Evolutionary conservation across 2,113 vertebrate species (phyloP), one percentile per base, ranked within the genome.

Genomic region (Ophthalmotilapia sp.): DNA sequence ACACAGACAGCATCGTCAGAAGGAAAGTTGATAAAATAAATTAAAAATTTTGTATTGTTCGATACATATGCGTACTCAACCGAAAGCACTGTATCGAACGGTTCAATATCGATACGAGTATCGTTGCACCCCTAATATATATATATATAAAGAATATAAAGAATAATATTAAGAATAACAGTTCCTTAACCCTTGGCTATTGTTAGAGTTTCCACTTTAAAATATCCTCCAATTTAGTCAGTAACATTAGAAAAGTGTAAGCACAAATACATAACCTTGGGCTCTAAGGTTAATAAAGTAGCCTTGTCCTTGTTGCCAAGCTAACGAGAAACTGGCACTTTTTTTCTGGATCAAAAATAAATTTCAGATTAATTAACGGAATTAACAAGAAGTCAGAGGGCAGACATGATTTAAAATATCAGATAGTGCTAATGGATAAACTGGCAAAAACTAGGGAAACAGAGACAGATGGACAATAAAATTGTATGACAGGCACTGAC

Each of bases 401-500:
- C 15, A 31, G 33, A 55, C 31, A 31, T 60, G 58, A 80, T 31
- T 47, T 38, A 68, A 80, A 77, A 51, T 54, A 14, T 77, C 23
- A 89, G 55, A 91, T 42, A 82, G 49, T 36, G 53, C 23, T 40
- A 86, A 83, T 23, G 10, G 26, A 77, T 47, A 49, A 77, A 49
- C 70, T 77, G 70, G 45, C 53, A 23, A 91, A 51, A 84, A n/a
- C 56, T 9, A 26, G 9, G 2, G 80, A 45, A 75, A 89, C 42
- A 65, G 75, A 91, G 60, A 60, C 83, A 84, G 85, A 81, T 10
- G 80, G 83, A 68, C 55, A 65, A 33, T 88, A 80, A 88, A 79
- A 54, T 3, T 49, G 42, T 77, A 77, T 77, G 42, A 77, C 70
- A 77, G 70, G 49, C 42, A 49, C 70, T 77, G 70, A 49, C 15